Evolutionary conservation across 2,797 vertebrate genomes (phyloP).

Genomic region (Trichosurus vulpecula): DNA sequence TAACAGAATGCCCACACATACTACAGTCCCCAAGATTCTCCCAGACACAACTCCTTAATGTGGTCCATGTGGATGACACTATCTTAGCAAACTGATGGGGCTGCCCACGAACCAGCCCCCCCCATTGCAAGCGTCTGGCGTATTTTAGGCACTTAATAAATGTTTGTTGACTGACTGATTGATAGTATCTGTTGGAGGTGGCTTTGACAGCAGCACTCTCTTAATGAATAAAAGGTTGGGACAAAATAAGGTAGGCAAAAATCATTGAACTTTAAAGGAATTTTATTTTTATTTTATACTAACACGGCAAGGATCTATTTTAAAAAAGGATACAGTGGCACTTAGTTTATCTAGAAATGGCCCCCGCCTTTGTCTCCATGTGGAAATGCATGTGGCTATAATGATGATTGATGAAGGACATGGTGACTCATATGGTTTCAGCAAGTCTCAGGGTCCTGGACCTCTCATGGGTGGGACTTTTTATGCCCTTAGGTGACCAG

Average conservation of each 20-base stretch:
- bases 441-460: background rate
- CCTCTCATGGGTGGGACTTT: background rate
- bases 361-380: background rate
- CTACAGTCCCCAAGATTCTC: background rate
- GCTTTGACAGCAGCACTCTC: background rate
- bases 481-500: background rate
- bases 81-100: background rate
- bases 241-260: background rate
- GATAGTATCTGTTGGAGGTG: background rate
- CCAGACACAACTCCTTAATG: background rate
- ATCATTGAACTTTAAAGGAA: background rate
- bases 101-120: background rate
- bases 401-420: background rate
- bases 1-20: background rate
- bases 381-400: background rate
- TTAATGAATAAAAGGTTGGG: background rate
- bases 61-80: background rate
- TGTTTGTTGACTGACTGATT: background rate
- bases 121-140: background rate
- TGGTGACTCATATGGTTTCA: background rate
- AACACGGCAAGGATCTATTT: background rate
- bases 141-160: background rate
- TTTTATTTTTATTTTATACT: background rate
- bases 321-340: background rate
- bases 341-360: background rate